These are phyloP conservation scores for Ophion obscuratus DNA, from an alignment of 2,888 invertebrate genomes.

Conservation along the genomic window DNA sequence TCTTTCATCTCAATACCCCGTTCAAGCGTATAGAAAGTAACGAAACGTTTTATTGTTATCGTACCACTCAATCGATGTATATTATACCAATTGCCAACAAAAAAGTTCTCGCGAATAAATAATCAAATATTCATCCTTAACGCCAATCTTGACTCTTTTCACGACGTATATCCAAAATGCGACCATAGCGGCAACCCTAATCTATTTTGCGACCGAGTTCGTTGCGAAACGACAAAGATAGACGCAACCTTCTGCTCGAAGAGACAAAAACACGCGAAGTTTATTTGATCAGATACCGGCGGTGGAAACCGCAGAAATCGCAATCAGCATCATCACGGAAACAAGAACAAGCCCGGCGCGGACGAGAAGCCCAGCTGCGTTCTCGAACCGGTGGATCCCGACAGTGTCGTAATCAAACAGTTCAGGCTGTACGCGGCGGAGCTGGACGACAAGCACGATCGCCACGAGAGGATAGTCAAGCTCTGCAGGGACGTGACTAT, in stretches of 20 bases:
- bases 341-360: slow-evolving; percentile 76
- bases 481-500: slow-evolving; percentile 93
- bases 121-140: too few relatives aligned
- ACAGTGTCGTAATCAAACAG: slow-evolving; percentile 86
- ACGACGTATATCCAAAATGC: background rate
- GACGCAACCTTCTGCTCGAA: background rate
- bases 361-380: slow-evolving; percentile 84
- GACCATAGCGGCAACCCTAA: background rate
- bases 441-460: slow-evolving; percentile 92
- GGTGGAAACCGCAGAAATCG: slow-evolving; percentile 69
- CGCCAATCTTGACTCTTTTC: background rate
- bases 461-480: slow-evolving; percentile 93
- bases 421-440: slow-evolving; percentile 88
- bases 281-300: slow-evolving; percentile 53
- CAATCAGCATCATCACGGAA: slow-evolving; percentile 64
- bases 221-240: background rate
- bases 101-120: background rate
- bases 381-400: slow-evolving; percentile 84
- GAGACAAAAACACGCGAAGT: background rate
- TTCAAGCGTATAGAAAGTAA: background rate
- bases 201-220: background rate
- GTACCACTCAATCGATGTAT: background rate
- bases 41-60: background rate
- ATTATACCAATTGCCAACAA: background rate
- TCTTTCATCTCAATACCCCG: background rate